Percentiles rank a stretch among this genome's conserved stretches.
These are phyloP conservation scores for Scaeva pyrastri DNA, from an alignment of 2,888 invertebrate species.

Conservation along the genomic window DNA sequence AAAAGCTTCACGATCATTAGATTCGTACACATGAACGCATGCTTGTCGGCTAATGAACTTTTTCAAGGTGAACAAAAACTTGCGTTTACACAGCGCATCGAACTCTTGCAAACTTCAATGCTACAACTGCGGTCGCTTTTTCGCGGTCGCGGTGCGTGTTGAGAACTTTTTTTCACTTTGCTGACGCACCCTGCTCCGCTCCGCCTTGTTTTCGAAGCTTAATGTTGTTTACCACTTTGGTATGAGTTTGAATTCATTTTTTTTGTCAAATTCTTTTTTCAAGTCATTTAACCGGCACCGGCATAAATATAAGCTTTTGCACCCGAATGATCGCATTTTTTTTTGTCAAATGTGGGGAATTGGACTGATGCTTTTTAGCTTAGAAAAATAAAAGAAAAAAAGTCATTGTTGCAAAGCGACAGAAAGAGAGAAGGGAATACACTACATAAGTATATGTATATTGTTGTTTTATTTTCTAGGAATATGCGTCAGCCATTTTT, in stretches of 20 bases:
- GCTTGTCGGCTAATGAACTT: conserved; percentile 70
- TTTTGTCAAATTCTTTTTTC: conserved; percentile 38
- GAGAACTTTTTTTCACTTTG: conserved; percentile 40
- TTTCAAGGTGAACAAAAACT: conserved; percentile 73
- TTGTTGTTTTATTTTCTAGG: conserved; percentile 32
- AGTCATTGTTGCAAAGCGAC: conserved; percentile 32
- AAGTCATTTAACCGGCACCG: conserved; percentile 51
- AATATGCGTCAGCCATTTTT: not conserved
- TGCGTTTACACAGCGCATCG: conserved; percentile 73
- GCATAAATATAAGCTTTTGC: conserved; percentile 43
- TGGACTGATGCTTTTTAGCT: conserved; percentile 61
- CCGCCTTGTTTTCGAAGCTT: conserved; percentile 46
- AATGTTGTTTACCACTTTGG: conserved; percentile 27
- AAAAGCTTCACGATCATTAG: conserved; percentile 51
- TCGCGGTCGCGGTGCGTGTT: conserved; percentile 63
- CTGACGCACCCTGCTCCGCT: conserved; percentile 47
- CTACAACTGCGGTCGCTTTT: not conserved
- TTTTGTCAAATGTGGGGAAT: conserved; percentile 51
- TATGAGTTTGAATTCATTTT: conserved; percentile 4
- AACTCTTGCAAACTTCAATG: conserved; percentile 75
- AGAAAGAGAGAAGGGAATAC: not conserved
- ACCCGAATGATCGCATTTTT: conserved; percentile 47
- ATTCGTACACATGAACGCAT: conserved; percentile 53
- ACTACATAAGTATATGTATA: not conserved
- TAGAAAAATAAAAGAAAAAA: conserved; percentile 61